Evolutionary conservation across 1,140 invertebrate genomes (phyloP), one percentile per base, ranked within the genome.

Genomic region (Hyles euphorbiae): DNA sequence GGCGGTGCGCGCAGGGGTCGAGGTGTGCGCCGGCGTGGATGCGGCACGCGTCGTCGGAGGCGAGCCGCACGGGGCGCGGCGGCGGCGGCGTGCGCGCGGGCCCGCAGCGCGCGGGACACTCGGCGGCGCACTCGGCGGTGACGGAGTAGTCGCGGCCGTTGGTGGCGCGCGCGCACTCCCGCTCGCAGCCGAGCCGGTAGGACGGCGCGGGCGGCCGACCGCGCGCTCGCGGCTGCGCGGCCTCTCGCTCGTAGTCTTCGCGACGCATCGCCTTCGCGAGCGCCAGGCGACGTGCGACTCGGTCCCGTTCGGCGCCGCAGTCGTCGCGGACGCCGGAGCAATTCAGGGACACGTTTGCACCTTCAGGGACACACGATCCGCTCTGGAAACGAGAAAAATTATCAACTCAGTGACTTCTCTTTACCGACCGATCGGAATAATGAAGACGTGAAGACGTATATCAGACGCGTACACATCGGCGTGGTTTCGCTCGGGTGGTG

Each of bases 1-100:
- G 74, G 7, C 58, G 60, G 34, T 76, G 69, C n/a, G 63, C 70
- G 48, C 76, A 76, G 5, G 72, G 74, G 58, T 76, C 72, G 8
- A 72, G 50, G 33, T 65, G 57, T 1, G 32, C n/a, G 3, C 48
- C 56, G 0, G 43, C 10, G 4, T 36, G 8, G 12, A 55, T 55
- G 8, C 32, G 52, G 11, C 52, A 55, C 4, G 45, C 58, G 44
- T 40, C 44, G 32, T 60, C 58, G 1, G 51, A 2, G 8, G 46
- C 3, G 45, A 43, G 34, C 6, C 33, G 34, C 10, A 40, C 33
- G 36, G 10, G 6, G 9, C 33, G 49, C 8, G 57, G 22, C 48
- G 56, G 47, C 5, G 53, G 45, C 53, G 34, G 58, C 57, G 56
- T 4, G 43, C 53, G 50, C 8, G 40, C 53, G 56, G 12, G 22